Evolutionary conservation across 2,888 invertebrate species (phyloP).

Genomic region (Incurvaria masculella): DNA sequence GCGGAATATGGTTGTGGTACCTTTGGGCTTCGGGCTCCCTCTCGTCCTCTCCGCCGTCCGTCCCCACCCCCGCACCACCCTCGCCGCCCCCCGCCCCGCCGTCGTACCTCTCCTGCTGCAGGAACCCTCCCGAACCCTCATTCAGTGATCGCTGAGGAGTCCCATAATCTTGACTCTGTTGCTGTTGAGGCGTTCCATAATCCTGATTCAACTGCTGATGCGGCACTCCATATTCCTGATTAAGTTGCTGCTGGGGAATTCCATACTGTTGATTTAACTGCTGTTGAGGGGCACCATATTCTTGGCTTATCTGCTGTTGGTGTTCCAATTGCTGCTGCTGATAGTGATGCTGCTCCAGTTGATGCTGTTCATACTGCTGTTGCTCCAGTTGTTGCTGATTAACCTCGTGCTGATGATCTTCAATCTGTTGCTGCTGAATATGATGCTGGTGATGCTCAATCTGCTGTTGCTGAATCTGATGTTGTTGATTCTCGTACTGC

Average conservation of each 20-base stretch:
- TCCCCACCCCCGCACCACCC: slow-evolving; percentile 31
- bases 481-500: not conserved
- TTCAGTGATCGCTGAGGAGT: slow-evolving; percentile 22
- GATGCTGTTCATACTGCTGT: slow-evolving; percentile 40
- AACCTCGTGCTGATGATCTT: slow-evolving; percentile 15
- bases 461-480: not conserved
- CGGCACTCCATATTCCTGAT: slow-evolving; percentile 1
- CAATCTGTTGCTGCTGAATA: not conserved
- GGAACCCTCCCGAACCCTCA: slow-evolving; percentile 16
- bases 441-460: not conserved
- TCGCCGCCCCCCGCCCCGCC: not conserved
- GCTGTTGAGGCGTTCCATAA: slow-evolving; percentile 21
- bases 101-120: slow-evolving; percentile 10
- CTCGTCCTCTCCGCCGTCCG: slow-evolving; percentile 18
- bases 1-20: slow-evolving; percentile 45
- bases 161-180: slow-evolving; percentile 18
- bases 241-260: slow-evolving; percentile 3
- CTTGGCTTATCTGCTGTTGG: slow-evolving; percentile 2
- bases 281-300: slow-evolving; percentile 3
- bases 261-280: slow-evolving; percentile 14
- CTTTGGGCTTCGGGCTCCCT: slow-evolving; percentile 21
- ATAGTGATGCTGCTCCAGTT: slow-evolving; percentile 23
- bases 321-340: slow-evolving; percentile 1
- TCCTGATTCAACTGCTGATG: slow-evolving; percentile 23
- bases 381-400: slow-evolving; percentile 42